These are phyloP conservation scores for Dryas iulia DNA, from an alignment of 1,140 invertebrate genomes.

Conservation along the genomic window DNA sequence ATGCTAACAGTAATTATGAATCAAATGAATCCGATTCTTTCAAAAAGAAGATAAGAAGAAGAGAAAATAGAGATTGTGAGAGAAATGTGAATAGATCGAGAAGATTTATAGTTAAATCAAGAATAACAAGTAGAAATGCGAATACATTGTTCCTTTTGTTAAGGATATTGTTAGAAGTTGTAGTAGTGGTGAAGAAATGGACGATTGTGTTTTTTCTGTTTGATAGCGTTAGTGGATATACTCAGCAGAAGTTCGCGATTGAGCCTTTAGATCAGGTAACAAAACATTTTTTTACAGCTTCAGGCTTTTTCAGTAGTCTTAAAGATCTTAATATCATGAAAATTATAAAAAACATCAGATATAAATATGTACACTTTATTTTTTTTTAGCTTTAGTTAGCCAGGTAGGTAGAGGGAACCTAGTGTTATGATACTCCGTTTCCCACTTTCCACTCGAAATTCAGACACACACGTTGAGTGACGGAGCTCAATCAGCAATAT, in stretches of 20 bases:
- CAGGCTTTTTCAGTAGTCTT: no score
- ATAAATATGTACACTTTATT: no score
- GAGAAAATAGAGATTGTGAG: neutral
- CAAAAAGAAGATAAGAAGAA: neutral
- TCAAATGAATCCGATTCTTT: neutral
- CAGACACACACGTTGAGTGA: no score
- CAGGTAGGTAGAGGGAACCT: no score
- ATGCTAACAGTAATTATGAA: constrained; percentile 13
- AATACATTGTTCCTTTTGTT: constrained; percentile 68
- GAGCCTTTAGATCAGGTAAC: constrained; percentile 73
- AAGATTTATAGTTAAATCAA: constrained; percentile 29
- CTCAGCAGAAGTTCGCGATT: constrained; percentile 67
- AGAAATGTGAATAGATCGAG: constrained; percentile 1
- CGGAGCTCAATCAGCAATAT: no score
- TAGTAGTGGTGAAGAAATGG: constrained; percentile 40
- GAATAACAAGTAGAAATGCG: constrained; percentile 57
- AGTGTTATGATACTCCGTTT: no score
- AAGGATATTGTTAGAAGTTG: constrained; percentile 44
- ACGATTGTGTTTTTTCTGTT: constrained; percentile 44
- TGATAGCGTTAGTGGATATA: constrained; percentile 45
- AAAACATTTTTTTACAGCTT: neutral
- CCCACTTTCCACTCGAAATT: no score
- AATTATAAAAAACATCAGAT: no score
- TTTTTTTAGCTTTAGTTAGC: no score
- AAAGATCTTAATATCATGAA: no score